Base-by-base conservation (phyloP, 2,113 vertebrate species). In the Python bivittatus region DNA sequence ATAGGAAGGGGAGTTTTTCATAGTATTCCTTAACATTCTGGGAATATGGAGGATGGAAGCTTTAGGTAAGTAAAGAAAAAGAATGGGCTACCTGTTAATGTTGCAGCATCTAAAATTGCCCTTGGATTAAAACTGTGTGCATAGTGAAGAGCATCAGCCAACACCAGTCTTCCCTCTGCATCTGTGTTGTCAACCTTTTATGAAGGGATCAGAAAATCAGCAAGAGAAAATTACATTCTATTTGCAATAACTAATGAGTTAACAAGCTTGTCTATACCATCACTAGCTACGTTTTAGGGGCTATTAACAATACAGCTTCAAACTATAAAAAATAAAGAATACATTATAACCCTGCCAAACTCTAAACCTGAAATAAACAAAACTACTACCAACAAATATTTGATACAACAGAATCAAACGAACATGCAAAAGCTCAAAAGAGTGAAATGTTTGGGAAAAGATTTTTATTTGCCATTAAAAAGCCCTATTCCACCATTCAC, bases 141-240 rank as follows among this genome's bases (percentile, higher is more conserved):
- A 0, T 99, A 99, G 94, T 98, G 99, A 64, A 99, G 98, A 0
- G 99, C 99, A 29, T 99, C 99, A 0, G 99, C 99, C 38, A 99
- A 96, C 90, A 99, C 96, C 90, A 99, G 96, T 33, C 99, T 97
- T 84, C 99, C 99, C 94, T 99, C 99, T 0, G 99, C 99, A 91
- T 99, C 99, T 0, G 99, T 99, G 94, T 99, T 99, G 96, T 99
- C 99, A 48, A 99, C 97, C 99, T 99, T 61, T 92, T 33, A 64
- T 29, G 22, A 61, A 89, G 57, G 23, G 29, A 96, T 84, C 93
- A 60, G 89, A 86, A 52, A 95, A 93, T 42, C 72, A 33, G 33
- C 56, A 88, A 57, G 33, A 88, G 33, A 56, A 88, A 58, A 88
- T 25, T 58, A 58, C 54, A 42, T 88, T 88, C n/a, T 88, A 58